A percentile compares a stretch with the other conserved stretches of the same genome.
These are phyloP conservation scores for Oryzias melastigma DNA, from an alignment of 2,113 vertebrate species.

Conservation along the genomic window DNA sequence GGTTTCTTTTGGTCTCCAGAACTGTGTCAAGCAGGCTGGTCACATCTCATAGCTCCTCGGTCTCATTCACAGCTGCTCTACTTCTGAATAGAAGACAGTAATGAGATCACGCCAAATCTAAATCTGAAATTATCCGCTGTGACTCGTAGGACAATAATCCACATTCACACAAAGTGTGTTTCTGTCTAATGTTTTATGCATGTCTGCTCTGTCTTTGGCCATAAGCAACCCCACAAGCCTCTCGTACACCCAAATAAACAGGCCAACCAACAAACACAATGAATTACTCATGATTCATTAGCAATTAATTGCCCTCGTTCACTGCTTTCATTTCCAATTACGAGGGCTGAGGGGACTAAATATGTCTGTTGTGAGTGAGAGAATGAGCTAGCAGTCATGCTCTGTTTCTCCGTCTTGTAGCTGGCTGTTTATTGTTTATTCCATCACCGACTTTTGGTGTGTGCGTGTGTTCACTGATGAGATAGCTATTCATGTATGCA, in stretches of 20 bases:
- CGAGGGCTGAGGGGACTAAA: slow-evolving; percentile 68
- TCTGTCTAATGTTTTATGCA: slow-evolving; percentile 74
- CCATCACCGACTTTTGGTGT: slow-evolving; percentile 25
- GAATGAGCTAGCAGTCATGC: slow-evolving; percentile 60
- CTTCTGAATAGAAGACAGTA: slow-evolving; percentile 37
- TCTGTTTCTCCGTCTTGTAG: slow-evolving; percentile 51
- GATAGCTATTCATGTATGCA: slow-evolving; percentile 15
- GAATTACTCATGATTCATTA: slow-evolving; percentile 83
- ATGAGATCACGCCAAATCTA: slow-evolving; percentile 52
- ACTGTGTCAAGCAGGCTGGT: slow-evolving; percentile 44
- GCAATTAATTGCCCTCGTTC: slow-evolving; percentile 79
- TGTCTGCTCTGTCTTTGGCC: slow-evolving; percentile 62
- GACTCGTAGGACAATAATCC: slow-evolving; percentile 56
- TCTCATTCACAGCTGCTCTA: slow-evolving; percentile 42
- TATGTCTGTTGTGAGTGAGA: slow-evolving; percentile 65
- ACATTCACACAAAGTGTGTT: slow-evolving; percentile 42
- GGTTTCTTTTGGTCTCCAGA: slow-evolving; percentile 1
- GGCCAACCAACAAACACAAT: slow-evolving; percentile 77
- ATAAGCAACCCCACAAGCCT: slow-evolving; percentile 68
- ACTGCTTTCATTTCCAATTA: slow-evolving; percentile 80
- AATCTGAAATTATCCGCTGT: slow-evolving; percentile 57
- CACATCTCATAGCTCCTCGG: slow-evolving; percentile 24
- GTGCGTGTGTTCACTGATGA: slow-evolving; percentile 6
- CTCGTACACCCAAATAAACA: slow-evolving; percentile 75
- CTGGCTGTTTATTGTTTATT: slow-evolving; percentile 57